These are phyloP conservation scores for Frieseomelitta varia DNA, from an alignment of 1,140 invertebrate genomes.

Conservation along the genomic window DNA sequence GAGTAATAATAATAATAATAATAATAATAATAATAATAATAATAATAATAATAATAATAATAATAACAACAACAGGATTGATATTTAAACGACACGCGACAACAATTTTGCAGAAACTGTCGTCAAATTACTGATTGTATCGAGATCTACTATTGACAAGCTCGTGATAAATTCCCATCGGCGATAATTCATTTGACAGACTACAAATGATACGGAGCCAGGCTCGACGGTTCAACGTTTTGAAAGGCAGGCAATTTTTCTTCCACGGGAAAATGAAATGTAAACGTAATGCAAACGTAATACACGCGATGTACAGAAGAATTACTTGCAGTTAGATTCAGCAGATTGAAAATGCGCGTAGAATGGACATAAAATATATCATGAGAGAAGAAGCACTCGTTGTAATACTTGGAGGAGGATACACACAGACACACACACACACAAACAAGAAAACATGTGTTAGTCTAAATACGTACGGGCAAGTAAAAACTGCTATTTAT, in stretches of 20 bases:
- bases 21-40: too few species aligned
- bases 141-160: background rate
- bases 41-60: too few species aligned
- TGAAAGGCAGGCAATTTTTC: background rate
- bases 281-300: background rate
- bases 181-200: background rate
- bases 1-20: background rate
- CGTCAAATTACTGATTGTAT: background rate
- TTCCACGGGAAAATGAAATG: background rate
- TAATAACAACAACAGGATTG: background rate
- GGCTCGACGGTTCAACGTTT: background rate
- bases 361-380: background rate
- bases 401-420: background rate
- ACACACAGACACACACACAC: too few species aligned
- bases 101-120: background rate
- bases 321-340: background rate
- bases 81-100: background rate
- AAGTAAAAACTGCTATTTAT: background rate
- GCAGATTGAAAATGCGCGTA: background rate
- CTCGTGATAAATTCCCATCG: background rate
- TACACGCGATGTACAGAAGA: background rate
- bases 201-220: background rate
- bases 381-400: background rate
- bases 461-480: background rate
- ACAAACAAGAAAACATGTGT: background rate